Evolutionary conservation across 1,140 invertebrate species (phyloP).

Genomic region (Wiebesia pumilae): DNA sequence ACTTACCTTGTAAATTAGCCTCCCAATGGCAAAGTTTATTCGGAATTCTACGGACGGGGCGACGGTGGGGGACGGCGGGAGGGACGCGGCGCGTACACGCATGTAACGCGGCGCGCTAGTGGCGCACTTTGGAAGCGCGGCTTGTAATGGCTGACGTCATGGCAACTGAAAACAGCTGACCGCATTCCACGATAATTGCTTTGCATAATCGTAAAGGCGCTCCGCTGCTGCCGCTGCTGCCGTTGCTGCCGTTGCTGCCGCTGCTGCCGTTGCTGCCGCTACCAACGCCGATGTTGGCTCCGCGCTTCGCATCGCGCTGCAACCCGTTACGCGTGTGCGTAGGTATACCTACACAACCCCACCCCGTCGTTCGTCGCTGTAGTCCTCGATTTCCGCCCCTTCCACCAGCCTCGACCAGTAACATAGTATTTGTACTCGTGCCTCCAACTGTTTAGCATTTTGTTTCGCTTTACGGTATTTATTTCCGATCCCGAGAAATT

Average conservation of each 20-base stretch:
- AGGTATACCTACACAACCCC: background rate
- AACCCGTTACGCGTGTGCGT: no score
- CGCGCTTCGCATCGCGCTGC: background rate
- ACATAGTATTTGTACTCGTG: background rate
- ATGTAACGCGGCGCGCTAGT: background rate
- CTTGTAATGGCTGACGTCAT: conserved; percentile 66
- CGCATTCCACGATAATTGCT: conserved; percentile 75
- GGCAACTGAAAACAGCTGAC: conserved; percentile 72
- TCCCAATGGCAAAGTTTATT: background rate
- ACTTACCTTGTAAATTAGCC: background rate
- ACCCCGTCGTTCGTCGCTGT: background rate
- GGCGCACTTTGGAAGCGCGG: conserved; percentile 11
- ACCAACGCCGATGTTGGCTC: background rate
- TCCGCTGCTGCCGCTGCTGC: conserved; percentile 42
- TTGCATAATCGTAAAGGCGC: conserved; percentile 71
- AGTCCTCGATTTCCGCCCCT: background rate
- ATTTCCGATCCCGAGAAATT: background rate
- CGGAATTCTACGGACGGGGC: background rate
- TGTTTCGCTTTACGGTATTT: background rate
- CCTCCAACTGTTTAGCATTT: background rate
- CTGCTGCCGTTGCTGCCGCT: conserved; percentile 24
- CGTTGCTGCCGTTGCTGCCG: conserved; percentile 33
- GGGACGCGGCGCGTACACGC: background rate
- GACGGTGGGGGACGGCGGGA: no score
- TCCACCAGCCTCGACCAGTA: background rate